A percentile compares a stretch with the other conserved stretches of the same genome.
These are phyloP conservation scores for Stigmatopora argus DNA, from an alignment of 2,113 vertebrate genomes.

Conservation along the genomic window DNA sequence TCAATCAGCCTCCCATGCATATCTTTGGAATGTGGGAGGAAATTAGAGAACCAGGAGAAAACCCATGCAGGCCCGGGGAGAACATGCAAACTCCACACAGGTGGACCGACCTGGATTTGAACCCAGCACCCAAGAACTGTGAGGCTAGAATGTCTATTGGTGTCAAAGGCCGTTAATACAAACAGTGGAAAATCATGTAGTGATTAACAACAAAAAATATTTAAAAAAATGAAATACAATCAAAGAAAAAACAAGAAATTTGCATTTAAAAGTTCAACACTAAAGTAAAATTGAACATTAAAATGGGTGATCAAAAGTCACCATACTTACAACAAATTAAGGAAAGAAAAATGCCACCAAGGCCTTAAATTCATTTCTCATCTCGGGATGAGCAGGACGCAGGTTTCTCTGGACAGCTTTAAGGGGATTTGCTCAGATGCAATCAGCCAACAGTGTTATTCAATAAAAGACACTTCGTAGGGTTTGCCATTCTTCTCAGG, in stretches of 20 bases:
- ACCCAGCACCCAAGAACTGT: no score
- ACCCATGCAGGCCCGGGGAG: no score
- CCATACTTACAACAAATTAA: background rate
- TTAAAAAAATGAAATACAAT: background rate
- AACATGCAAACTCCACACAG: no score
- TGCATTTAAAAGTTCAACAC: background rate
- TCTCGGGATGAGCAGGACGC: slow-evolving; percentile 24
- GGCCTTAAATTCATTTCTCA: slow-evolving; percentile 15
- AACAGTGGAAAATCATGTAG: no score
- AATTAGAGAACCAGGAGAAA: no score
- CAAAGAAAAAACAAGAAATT: background rate
- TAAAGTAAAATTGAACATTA: background rate
- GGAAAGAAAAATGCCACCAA: slow-evolving; percentile 1
- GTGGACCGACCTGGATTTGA: no score
- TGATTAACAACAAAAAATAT: no score
- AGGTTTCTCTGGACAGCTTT: slow-evolving; percentile 36
- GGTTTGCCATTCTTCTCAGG: slow-evolving; percentile 44
- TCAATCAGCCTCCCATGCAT: no score
- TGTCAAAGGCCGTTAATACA: no score
- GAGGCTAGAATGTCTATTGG: background rate
- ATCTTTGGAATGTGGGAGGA: no score
- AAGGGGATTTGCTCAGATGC: slow-evolving; percentile 56
- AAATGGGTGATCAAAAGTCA: background rate
- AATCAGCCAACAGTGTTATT: slow-evolving; percentile 45
- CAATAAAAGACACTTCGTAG: slow-evolving; percentile 39